phyloP scores from a whole-genome alignment of 2,113 vertebrate genomes.

The Mormoops blainvillei region DNA sequence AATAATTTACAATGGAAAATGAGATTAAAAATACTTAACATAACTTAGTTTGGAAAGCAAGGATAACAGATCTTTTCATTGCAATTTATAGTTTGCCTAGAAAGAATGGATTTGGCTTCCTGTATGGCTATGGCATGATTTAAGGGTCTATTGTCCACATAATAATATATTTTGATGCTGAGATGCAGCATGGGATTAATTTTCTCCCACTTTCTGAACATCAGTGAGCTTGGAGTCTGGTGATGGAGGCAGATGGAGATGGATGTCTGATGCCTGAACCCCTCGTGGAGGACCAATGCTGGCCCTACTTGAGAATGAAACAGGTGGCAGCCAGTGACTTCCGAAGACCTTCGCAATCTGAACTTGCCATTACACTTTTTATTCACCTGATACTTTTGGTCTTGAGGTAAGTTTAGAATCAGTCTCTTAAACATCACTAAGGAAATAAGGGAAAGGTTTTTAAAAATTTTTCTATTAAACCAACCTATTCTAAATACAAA shows the following conservation, averaged over 20 bases:
- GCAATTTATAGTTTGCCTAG: conserved; percentile 44
- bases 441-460: background rate
- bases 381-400: background rate
- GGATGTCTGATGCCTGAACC: background rate
- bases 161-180: conserved; percentile 47
- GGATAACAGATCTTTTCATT: conserved; percentile 19
- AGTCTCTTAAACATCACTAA: background rate
- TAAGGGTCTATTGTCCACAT: background rate
- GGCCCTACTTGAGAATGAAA: background rate
- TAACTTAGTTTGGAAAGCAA: conserved; percentile 15
- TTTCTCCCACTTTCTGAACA: conserved; percentile 51
- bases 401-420: background rate
- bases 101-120: conserved; percentile 43
- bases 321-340: background rate
- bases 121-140: background rate
- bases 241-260: background rate
- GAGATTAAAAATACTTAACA: background rate
- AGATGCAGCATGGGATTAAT: conserved; percentile 26
- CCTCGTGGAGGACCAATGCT: background rate
- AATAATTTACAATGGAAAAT: conserved; percentile 58
- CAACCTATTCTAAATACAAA: background rate
- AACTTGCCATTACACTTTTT: background rate
- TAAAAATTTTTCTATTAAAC: background rate
- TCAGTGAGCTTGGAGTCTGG: background rate
- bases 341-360: background rate